Evolutionary conservation across 1,140 invertebrate genomes (phyloP).

Genomic region (Heterodera carotae): DNA sequence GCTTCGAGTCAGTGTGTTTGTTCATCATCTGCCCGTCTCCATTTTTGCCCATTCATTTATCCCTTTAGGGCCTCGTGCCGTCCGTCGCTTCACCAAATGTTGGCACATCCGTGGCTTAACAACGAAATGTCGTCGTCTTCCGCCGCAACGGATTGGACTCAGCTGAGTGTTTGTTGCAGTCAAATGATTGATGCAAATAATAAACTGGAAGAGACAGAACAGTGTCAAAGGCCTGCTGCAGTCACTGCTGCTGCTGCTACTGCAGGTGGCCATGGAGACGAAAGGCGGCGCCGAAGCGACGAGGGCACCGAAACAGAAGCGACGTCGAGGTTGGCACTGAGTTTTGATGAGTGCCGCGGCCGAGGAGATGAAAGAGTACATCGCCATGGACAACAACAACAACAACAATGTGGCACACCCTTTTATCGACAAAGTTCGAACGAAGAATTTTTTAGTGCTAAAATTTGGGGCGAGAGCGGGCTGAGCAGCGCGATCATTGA

Average conservation of each 20-base stretch:
- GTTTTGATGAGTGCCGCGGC: neutral
- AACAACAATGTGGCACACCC: too few species aligned
- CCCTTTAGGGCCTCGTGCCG: slow-evolving; percentile 21
- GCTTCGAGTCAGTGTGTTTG: slow-evolving; percentile 22
- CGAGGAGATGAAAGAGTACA: too few species aligned
- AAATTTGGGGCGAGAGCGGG: too few species aligned
- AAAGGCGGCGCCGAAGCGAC: neutral
- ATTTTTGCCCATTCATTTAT: neutral
- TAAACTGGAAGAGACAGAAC: neutral
- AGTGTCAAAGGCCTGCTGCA: neutral
- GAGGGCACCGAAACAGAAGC: neutral
- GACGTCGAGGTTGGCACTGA: slow-evolving; percentile 16
- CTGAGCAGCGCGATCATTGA: too few species aligned
- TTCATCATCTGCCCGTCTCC: neutral
- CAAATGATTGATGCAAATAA: neutral
- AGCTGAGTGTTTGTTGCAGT: slow-evolving; percentile 24
- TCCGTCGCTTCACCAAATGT: slow-evolving; percentile 40
- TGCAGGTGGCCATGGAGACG: neutral
- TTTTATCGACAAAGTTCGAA: too few species aligned
- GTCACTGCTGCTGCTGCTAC: too few species aligned
- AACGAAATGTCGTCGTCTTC: too few species aligned
- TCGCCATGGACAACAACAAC: too few species aligned
- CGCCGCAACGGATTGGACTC: slow-evolving; percentile 20
- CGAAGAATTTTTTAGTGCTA: too few species aligned
- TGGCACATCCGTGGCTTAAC: slow-evolving; percentile 40